Percentiles rank a stretch among this genome's conserved stretches.
Conservation (phyloP, 2,113 vertebrate species). For the Butorides virescens region DNA sequence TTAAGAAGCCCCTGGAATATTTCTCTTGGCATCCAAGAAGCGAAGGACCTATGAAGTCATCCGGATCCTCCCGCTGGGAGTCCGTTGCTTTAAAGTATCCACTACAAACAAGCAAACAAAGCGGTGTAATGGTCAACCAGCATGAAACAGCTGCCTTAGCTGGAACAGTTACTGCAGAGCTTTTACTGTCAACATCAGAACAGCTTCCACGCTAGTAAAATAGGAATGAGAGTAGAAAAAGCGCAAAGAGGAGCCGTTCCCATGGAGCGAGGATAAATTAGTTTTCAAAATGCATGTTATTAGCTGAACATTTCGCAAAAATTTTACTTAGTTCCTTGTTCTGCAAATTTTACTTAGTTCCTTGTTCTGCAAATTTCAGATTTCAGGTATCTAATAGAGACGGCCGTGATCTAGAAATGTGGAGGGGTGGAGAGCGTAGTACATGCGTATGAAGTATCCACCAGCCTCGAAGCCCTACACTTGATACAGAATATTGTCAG, state of each 20-base stretch:
- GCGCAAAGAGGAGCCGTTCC: not conserved
- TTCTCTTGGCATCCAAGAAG: not conserved
- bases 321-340: not conserved
- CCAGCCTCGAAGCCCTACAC: not conserved
- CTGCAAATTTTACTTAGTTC: not conserved
- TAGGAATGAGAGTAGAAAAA: not conserved
- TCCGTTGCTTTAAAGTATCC: not conserved
- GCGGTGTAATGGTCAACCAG: not conserved
- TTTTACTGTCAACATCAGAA: not conserved
- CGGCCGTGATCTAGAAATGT: not conserved
- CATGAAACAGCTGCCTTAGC: not conserved
- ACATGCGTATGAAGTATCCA: not conserved
- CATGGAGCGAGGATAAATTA: not conserved
- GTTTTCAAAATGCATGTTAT: not conserved
- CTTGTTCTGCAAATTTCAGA: not conserved
- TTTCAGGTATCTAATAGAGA: not conserved
- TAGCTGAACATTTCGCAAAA: not conserved
- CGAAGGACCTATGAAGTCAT: not conserved
- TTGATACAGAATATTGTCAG: not conserved
- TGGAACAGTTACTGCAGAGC: not conserved
- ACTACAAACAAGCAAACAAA: not conserved
- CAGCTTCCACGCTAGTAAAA: not conserved
- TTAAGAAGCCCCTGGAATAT: not conserved
- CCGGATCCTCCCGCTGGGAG: not conserved
- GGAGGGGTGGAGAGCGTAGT: not conserved